Conservation (phyloP, 2,888 invertebrate species). For the Megastigmus dorsalis region DNA sequence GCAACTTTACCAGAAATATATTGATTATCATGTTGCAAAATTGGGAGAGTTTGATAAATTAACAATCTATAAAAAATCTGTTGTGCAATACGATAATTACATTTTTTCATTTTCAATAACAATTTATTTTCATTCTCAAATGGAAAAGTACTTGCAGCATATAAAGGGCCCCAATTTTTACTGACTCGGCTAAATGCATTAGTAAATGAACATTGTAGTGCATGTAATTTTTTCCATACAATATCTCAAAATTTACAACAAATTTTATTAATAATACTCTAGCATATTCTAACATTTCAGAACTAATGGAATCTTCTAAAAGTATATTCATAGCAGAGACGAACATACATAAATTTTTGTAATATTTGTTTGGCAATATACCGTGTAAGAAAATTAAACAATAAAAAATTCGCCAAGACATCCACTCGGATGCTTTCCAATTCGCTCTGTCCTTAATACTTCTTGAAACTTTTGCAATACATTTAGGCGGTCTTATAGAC, state of each 20-base stretch:
- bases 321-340: background rate
- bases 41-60: background rate
- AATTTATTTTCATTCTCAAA: constrained; percentile 62
- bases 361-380: background rate
- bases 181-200: background rate
- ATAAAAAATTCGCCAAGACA: background rate
- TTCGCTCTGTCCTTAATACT: background rate
- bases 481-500: background rate
- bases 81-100: background rate
- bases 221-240: too few species aligned
- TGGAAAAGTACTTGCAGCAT: background rate
- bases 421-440: background rate
- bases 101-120: background rate
- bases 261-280: too few species aligned
- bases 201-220: background rate
- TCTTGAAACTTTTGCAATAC: background rate
- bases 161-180: background rate
- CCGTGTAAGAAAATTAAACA: background rate
- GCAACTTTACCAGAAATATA: background rate
- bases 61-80: background rate
- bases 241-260: too few species aligned
- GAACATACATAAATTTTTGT: background rate
- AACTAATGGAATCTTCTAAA: background rate
- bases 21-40: background rate
- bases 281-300: background rate